These are phyloP conservation scores for Rousettus madagascariensis DNA, from an alignment of 2,797 vertebrate genomes.

Conservation along the genomic window DNA sequence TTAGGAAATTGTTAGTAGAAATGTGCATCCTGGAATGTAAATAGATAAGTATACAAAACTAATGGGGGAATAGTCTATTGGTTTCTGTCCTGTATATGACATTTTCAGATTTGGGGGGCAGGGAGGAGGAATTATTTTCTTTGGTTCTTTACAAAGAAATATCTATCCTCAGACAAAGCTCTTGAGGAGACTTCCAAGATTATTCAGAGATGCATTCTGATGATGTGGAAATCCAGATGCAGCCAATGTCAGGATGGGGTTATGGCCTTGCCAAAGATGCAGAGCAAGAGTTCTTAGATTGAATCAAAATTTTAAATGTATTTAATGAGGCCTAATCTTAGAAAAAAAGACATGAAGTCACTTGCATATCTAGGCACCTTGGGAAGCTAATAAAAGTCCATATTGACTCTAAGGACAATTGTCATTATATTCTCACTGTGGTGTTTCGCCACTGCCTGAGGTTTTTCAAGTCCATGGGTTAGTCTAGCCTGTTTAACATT, in stretches of 20 bases:
- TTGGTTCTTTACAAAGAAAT: background rate
- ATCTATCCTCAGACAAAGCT: background rate
- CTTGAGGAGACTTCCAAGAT: background rate
- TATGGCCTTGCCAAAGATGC: background rate
- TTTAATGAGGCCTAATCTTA: background rate
- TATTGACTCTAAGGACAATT: background rate
- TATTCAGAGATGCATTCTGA: background rate
- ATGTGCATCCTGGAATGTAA: slow-evolving; percentile 40
- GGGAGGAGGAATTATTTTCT: background rate
- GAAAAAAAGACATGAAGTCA: background rate
- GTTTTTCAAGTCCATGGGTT: background rate
- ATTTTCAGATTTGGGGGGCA: background rate
- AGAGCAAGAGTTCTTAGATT: background rate
- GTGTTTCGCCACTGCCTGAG: background rate
- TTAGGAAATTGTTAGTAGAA: slow-evolving; percentile 57
- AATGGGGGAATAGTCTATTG: background rate
- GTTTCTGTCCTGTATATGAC: background rate
- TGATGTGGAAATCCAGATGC: background rate
- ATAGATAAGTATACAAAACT: slow-evolving; percentile 39
- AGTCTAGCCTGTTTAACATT: background rate
- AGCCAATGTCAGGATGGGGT: background rate
- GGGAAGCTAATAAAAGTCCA: background rate
- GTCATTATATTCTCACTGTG: background rate
- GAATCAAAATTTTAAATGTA: background rate
- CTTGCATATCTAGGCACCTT: background rate